Evolutionary conservation across 2,888 invertebrate genomes (phyloP), one percentile per base, ranked within the genome.

Genomic region (Bembecia ichneumoniformis): DNA sequence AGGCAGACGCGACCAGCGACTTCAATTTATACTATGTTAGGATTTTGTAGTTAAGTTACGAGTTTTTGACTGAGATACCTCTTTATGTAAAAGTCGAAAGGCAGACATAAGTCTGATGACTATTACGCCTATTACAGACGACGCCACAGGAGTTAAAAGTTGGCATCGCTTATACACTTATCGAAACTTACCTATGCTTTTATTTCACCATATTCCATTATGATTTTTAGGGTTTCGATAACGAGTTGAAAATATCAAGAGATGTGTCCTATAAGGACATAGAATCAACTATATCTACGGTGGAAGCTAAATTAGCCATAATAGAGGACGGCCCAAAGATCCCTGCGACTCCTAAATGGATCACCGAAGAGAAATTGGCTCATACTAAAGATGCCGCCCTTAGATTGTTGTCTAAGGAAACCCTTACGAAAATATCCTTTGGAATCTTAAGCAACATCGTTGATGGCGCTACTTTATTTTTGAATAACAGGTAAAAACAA

Each of bases 401-500:
- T 11, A 54, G 62, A 1, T 43, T 87, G 20, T 49, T 83, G 10
- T 76, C 81, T 0, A 77, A 69, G 46, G 77, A 82, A 51, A 68
- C 73, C 0, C 45, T 84, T 20, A 79, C 78, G 0, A 86, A 77
- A 55, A 60, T 80, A 4, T 62, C 72, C 0, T 87, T 88, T 60
- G 80, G 81, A 0, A 36, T 77, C 0, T 35, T 86, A 5, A 71
- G 65, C 35, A 87, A 88, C 55, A 47, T 71, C 3, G 75, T 84
- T 1, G 88, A 88, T 57, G 83, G 75, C 50, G 74, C 77, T 0
- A 87, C 86, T 0, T 55, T 87, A 54, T 83, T 80, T 55, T 63
- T 84, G 48, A 84, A 87, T 61, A 76, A 63, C 49, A 82, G 79
- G 87, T 87, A 57, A 59, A 60, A 40, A 40, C 28, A 7, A 28